Percentiles rank a stretch among this genome's conserved stretches.
Evolutionary conservation across 2,113 vertebrate species (phyloP).

Genomic region (Heterochromis multidens): DNA sequence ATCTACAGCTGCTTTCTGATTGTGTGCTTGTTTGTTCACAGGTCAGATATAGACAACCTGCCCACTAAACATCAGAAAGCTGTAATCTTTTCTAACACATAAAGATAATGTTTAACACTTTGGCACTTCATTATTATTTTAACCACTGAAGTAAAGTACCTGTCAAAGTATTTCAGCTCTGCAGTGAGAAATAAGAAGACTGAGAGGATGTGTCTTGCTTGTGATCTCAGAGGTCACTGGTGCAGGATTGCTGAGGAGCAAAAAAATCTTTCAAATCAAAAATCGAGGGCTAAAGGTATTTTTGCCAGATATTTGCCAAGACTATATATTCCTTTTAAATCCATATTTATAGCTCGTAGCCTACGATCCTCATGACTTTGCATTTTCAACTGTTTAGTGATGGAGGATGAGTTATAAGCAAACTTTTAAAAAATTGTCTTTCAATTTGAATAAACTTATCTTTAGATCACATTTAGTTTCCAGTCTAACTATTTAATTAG

Average conservation of each 20-base stretch:
- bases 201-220: slow-evolving; percentile 6
- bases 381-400: neutral
- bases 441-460: neutral
- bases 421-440: neutral
- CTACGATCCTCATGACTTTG: neutral
- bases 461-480: neutral
- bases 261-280: slow-evolving; percentile 7
- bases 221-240: neutral
- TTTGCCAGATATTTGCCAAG: neutral
- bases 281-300: neutral
- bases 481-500: neutral
- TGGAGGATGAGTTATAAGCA: neutral
- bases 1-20: neutral
- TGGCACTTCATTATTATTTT: slow-evolving; percentile 26
- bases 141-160: slow-evolving; percentile 28
- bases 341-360: neutral
- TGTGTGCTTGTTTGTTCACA: neutral
- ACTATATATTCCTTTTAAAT: neutral
- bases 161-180: neutral
- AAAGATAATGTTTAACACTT: slow-evolving; percentile 37
- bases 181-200: neutral
- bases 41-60: neutral
- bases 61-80: slow-evolving; percentile 12
- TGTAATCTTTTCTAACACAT: slow-evolving; percentile 20
- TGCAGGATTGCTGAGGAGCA: neutral